Evolutionary conservation across 2,113 vertebrate species (phyloP), one percentile per base, ranked within the genome.

Genomic region (Crotalus viridis): DNA sequence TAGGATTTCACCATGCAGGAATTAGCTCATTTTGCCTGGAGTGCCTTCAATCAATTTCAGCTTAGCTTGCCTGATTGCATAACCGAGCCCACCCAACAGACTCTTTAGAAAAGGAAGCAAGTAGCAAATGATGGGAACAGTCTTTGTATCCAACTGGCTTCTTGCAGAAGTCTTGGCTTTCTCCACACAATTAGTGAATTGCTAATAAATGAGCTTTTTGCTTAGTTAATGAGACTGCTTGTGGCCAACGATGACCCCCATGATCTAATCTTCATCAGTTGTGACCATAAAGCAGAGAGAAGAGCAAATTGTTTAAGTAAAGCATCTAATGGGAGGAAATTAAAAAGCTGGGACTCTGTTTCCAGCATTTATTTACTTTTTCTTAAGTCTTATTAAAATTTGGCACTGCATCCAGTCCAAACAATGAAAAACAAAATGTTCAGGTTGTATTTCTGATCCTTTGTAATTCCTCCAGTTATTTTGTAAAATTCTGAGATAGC

Each of bases 211-310:
- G 33, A 93, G 54, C 3, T n/a, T 94, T 95, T 92, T 91, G 91
- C 92, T 96, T 94, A 95, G 95, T 33, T 95, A 94, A 95, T 33
- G 59, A 93, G 92, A 91, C 88, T 95, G 94, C 93, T 92, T 43
- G 43, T n/a, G 91, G 90, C 87, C 93, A 96, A 48, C 93, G 96
- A 95, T 19, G 85, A 96, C 93, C 6, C 9, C 93, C 9, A 93
- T 48, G 91, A 91, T 1, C 2, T 43, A 95, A 94, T 95, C 94
- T 96, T 95, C 95, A 94, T 95, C 93, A 94, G 90, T 61, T 95
- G 89, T 87, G 94, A 61, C 91, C 91, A 13, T 52, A 91, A 51
- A n/a, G 55, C 59, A 85, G 12, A 89, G 39, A 22, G 26, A 92
- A 46, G 95, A 88, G 81, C 92, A 91, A 92, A 94, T 2, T 90